Conservation (phyloP, 2,113 vertebrate species). For the Crotalus tigris region DNA sequence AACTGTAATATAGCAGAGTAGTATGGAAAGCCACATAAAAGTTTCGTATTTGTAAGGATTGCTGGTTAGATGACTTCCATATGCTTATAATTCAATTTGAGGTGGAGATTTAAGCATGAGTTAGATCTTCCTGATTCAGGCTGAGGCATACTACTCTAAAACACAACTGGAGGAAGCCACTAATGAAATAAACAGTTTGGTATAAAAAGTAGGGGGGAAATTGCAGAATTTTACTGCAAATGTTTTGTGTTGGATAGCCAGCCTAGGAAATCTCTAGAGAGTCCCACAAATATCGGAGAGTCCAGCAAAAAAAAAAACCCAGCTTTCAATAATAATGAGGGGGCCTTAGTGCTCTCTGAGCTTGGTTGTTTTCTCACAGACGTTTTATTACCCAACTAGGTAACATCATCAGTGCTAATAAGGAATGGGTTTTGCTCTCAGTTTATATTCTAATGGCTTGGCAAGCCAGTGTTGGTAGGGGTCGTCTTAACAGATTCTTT, state of each 20-base stretch:
- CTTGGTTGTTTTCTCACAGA: background rate
- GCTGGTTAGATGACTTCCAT: constrained; percentile 17
- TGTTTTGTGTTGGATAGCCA: background rate
- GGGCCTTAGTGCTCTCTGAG: background rate
- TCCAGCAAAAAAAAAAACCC: background rate
- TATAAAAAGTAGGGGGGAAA: background rate
- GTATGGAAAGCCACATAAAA: constrained; percentile 11
- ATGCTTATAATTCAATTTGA: constrained; percentile 11
- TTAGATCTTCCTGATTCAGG: background rate
- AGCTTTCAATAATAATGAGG: background rate
- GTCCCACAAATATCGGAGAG: background rate
- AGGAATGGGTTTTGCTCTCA: no score
- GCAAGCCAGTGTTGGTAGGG: no score
- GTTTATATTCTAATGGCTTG: no score
- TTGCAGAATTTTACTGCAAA: background rate
- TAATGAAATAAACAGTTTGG: background rate
- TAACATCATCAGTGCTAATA: no score
- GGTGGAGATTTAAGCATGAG: background rate
- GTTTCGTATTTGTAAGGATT: background rate
- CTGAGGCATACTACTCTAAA: background rate
- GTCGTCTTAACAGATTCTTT: no score
- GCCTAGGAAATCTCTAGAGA: background rate
- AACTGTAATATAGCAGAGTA: background rate
- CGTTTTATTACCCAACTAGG: background rate
- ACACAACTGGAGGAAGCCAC: background rate